Conservation (phyloP, 2,888 invertebrate genomes). For the Abrostola tripartita region DNA sequence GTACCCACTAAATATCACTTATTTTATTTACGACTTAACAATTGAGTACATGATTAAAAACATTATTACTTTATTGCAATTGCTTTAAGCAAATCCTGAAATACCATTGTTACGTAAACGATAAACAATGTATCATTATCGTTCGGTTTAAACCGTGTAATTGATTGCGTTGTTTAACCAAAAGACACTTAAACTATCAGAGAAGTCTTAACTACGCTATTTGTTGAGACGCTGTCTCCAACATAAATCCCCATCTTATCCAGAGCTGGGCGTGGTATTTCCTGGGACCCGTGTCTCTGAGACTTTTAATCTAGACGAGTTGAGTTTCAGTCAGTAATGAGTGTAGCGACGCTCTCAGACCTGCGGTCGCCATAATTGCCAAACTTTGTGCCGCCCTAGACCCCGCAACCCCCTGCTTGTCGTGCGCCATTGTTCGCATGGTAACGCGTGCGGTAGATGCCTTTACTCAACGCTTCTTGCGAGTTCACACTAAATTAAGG, state of each 20-base stretch:
- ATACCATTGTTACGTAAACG: constrained; percentile 22
- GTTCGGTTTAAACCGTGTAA: constrained; percentile 39
- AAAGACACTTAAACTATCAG: constrained; percentile 62
- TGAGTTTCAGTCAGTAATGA: constrained; percentile 85
- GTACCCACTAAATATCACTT: constrained; percentile 62
- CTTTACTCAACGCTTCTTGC: constrained; percentile 68
- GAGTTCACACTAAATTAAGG: constrained; percentile 63
- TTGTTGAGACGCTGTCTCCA: constrained; percentile 64
- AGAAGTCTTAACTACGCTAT: constrained; percentile 64
- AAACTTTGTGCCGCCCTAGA: constrained; percentile 83
- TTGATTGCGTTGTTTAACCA: constrained; percentile 61
- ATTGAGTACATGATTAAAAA: constrained; percentile 53
- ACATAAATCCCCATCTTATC: constrained; percentile 69
- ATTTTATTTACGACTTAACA: constrained; percentile 62
- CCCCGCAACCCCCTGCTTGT: constrained; percentile 77
- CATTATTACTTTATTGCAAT: constrained; percentile 39
- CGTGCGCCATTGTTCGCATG: constrained; percentile 84
- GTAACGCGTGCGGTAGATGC: constrained; percentile 79
- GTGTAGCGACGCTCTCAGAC: constrained; percentile 86
- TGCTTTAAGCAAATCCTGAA: constrained; percentile 22
- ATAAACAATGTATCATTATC: constrained; percentile 23
- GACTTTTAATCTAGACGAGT: constrained; percentile 86
- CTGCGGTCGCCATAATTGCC: constrained; percentile 88
- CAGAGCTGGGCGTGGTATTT: constrained; percentile 60
- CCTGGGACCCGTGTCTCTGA: constrained; percentile 72